These are phyloP conservation scores for Tetanocera ferruginea DNA, from an alignment of 2,888 invertebrate genomes.

Conservation along the genomic window DNA sequence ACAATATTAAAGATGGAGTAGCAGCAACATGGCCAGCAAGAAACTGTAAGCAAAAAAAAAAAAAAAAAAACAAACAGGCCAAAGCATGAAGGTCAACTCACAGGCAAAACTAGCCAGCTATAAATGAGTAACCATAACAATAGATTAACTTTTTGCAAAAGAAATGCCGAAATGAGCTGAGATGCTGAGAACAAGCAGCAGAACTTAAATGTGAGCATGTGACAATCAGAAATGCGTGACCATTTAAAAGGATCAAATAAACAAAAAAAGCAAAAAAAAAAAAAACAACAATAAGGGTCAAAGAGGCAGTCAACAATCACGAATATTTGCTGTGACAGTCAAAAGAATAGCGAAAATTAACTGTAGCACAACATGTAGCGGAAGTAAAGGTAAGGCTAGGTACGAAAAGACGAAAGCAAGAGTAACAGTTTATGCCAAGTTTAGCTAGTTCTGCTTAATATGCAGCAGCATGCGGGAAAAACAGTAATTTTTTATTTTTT, in stretches of 20 bases:
- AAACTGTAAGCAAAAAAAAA: too few species aligned
- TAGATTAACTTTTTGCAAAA: background rate
- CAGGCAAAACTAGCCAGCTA: background rate
- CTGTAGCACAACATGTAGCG: background rate
- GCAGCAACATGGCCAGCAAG: too few species aligned
- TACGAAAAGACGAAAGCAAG: background rate
- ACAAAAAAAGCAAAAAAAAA: background rate
- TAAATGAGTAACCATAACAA: background rate
- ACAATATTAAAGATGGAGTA: too few species aligned
- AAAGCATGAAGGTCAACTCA: background rate
- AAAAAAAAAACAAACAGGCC: too few species aligned
- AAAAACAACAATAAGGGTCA: background rate
- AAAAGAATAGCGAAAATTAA: constrained; percentile 4
- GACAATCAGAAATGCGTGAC: constrained; percentile 1
- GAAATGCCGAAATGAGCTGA: background rate
- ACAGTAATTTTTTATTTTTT: background rate
- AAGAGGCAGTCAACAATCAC: background rate
- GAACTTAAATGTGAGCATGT: background rate
- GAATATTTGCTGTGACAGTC: background rate
- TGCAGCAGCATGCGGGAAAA: background rate
- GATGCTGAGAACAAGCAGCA: background rate
- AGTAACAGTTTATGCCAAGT: background rate
- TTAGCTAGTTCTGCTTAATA: constrained; percentile 3
- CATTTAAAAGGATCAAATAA: background rate
- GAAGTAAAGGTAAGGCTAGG: background rate